Conservation (phyloP, 2,888 invertebrate species). For the Sericinus montela region DNA sequence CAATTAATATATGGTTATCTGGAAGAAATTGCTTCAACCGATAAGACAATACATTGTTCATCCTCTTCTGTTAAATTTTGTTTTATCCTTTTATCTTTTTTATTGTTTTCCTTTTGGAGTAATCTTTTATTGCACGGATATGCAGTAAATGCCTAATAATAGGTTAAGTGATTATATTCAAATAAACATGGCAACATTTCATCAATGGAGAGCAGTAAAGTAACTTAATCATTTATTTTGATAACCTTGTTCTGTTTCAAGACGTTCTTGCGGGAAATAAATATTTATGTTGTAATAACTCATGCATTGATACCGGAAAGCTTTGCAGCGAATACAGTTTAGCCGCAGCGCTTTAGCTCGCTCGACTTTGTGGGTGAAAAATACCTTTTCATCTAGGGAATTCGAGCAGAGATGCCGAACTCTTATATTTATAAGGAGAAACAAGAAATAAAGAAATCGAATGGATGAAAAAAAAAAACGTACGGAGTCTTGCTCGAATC, state of each 20-base stretch:
- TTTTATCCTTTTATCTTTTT: too few species aligned
- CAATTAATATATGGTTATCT: too few species aligned
- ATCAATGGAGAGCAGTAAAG: not conserved
- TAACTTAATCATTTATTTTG: conserved; percentile 7
- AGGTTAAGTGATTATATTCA: too few species aligned
- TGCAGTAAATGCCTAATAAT: too few species aligned
- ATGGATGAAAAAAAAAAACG: conserved; percentile 62
- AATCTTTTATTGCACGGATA: too few species aligned
- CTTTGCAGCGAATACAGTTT: conserved; percentile 47
- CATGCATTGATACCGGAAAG: conserved; percentile 48
- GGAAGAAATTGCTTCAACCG: too few species aligned
- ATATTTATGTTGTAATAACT: conserved; percentile 33
- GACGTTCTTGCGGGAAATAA: conserved; percentile 13
- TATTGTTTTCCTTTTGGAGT: too few species aligned
- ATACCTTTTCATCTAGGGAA: conserved; percentile 74
- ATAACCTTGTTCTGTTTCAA: conserved; percentile 14
- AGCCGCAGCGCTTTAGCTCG: conserved; percentile 38
- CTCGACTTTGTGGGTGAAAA: conserved; percentile 57
- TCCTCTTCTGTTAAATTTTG: too few species aligned
- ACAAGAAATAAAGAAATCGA: conserved; percentile 70
- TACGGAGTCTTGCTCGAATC: conserved; percentile 42
- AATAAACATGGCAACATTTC: conserved; percentile 1
- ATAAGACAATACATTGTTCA: too few species aligned
- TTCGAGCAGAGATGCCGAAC: conserved; percentile 67
- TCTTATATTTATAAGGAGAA: conserved; percentile 72